phyloP scores from a whole-genome alignment of 2,888 invertebrate species.

The Drymonia ruficornis region DNA sequence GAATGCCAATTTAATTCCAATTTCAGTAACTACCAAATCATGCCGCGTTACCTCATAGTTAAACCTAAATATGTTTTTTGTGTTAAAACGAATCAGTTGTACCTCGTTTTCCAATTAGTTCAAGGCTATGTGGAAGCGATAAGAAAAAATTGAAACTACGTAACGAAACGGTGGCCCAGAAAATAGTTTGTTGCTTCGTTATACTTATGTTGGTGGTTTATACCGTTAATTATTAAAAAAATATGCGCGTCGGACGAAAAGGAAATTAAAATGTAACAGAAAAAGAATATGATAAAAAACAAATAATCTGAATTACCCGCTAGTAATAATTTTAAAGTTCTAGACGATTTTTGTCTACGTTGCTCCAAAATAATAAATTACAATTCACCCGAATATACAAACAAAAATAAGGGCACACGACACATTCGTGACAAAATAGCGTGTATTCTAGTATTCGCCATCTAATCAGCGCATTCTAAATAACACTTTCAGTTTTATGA shows the following conservation, averaged over 20 bases:
- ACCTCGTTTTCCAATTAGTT: conserved; percentile 45
- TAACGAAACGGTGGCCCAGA: conserved; percentile 39
- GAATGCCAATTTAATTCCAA: neutral
- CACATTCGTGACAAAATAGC: conserved; percentile 70
- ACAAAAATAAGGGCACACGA: conserved; percentile 73
- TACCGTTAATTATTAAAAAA: neutral
- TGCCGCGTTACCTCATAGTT: conserved; percentile 17
- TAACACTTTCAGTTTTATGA: conserved; percentile 25
- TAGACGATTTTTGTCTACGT: neutral
- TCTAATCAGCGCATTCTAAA: conserved; percentile 24
- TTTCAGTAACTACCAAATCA: conserved; percentile 16
- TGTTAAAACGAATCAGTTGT: conserved; percentile 15
- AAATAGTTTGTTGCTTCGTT: neutral
- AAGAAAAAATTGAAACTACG: conserved; percentile 29
- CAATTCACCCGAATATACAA: conserved; percentile 35
- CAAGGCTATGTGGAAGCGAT: conserved; percentile 48
- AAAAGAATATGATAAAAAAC: too few relatives aligned
- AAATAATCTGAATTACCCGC: too few relatives aligned
- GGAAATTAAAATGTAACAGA: too few relatives aligned
- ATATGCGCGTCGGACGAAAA: too few relatives aligned
- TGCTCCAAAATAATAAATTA: neutral
- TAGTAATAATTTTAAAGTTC: neutral
- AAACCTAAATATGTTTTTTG: conserved; percentile 16
- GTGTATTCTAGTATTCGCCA: conserved; percentile 46
- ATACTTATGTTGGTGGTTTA: neutral